These are phyloP conservation scores for Gymnothorax javanicus DNA, from an alignment of 2,797 vertebrate genomes.

Conservation along the genomic window DNA sequence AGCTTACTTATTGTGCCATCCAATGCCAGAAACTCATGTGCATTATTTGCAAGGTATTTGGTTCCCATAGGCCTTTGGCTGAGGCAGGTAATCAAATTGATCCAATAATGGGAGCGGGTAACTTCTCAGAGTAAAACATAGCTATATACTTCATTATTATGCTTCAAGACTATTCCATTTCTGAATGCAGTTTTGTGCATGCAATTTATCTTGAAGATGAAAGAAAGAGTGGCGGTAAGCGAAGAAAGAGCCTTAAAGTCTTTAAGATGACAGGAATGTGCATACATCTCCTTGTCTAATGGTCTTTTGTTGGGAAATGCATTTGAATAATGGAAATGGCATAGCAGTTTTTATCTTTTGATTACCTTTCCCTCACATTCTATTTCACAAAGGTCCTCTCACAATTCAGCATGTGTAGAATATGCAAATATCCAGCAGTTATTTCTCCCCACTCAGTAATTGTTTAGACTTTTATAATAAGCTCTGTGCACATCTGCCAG, in stretches of 20 bases:
- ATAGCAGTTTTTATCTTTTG: not conserved
- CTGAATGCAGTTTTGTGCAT: not conserved
- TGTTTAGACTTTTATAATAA: not conserved
- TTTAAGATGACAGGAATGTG: not conserved
- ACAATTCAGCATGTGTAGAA: not conserved
- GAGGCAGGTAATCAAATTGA: not conserved
- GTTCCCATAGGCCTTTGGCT: not conserved
- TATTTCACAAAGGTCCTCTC: not conserved
- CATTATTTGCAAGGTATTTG: not conserved
- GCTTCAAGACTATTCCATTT: not conserved
- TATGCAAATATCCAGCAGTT: not conserved
- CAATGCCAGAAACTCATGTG: not conserved
- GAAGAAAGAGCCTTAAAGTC: not conserved
- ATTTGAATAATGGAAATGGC: constrained; percentile 26
- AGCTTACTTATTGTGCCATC: not conserved
- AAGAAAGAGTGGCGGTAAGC: not conserved
- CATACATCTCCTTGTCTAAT: not conserved
- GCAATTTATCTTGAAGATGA: not conserved
- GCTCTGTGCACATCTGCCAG: not conserved
- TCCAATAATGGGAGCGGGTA: not conserved
- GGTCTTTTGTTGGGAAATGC: not conserved
- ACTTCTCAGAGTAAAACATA: not conserved
- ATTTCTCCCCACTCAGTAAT: not conserved
- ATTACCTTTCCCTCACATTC: constrained; percentile 14
- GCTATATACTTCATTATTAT: not conserved